Conservation (phyloP, 2,113 vertebrate genomes). For the Mola mola region DNA sequence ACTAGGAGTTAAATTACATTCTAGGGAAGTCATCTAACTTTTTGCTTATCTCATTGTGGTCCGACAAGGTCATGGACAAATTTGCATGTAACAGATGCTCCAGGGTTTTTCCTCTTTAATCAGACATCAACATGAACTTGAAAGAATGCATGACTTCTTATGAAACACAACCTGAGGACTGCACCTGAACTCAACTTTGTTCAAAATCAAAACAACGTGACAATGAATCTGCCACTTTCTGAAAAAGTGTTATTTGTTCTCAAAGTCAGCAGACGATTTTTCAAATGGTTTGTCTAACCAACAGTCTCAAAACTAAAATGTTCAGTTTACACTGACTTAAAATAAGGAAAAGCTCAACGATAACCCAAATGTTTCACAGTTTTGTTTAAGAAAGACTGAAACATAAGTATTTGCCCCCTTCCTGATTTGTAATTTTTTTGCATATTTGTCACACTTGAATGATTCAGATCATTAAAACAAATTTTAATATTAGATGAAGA, state of each 20-base stretch:
- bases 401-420: too few species aligned
- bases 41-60: constrained; percentile 1
- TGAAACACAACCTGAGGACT: neutral
- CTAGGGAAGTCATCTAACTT: neutral
- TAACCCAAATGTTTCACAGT: too few species aligned
- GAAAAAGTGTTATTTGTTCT: too few species aligned
- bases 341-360: too few species aligned
- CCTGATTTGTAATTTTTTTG: too few species aligned
- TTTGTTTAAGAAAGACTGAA: too few species aligned
- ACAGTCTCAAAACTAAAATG: neutral
- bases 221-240: neutral
- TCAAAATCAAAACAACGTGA: too few species aligned
- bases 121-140: neutral
- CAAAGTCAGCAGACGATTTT: too few species aligned
- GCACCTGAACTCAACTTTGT: neutral
- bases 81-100: neutral
- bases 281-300: neutral
- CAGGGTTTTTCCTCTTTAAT: neutral
- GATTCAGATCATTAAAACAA: too few species aligned
- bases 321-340: too few species aligned
- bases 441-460: too few species aligned
- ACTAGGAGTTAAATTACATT: neutral
- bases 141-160: neutral
- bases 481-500: too few species aligned
- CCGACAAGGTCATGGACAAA: neutral